Evolutionary conservation across 1,140 invertebrate genomes (phyloP), one percentile per base, ranked within the genome.

Genomic region (Cheumatopsyche charites): DNA sequence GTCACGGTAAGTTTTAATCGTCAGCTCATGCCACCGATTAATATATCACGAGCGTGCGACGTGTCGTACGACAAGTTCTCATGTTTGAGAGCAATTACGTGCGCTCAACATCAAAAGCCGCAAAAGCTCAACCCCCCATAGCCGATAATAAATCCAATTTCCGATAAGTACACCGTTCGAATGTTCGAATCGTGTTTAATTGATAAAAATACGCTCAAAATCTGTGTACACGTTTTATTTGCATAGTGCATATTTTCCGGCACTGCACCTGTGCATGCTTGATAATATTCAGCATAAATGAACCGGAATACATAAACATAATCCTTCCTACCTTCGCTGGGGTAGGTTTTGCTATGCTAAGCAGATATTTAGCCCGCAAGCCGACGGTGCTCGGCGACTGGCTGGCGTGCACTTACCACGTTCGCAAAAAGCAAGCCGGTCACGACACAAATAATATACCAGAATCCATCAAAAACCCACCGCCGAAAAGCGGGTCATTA

Each of bases 211-310:
- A n/a, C n/a, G n/a, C n/a, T n/a, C n/a, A n/a, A 63, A 63, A 43
- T 63, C 29, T 25, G 62, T 25, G 41, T 29, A 63, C 29, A 12
- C 42, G 29, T 63, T 63, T 63, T 63, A 63, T 63, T 63, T 63
- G 62, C 62, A 42, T 42, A 42, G 29, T 42, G 62, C 62, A 63
- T 63, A 63, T 43, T 63, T 63, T 63, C 62, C 29, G 21, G 62
- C 29, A 15, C 5, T 41, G 62, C 62, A 63, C 62, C 62, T 63
- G 62, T 63, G 62, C 62, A 63, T 42, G 26, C 62, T 63, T 63
- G 62, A 63, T 63, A 63, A 63, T 63, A 63, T 63, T 63, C 62
- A 63, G 62, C 62, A 63, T 63, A 63, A 63, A 63, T 43, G 62
- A 63, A 63, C 62, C 62, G 19, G 62, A 43, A 63, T 63, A 63